Conservation (phyloP, 2,797 vertebrate genomes). For the Avahi laniger region DNA sequence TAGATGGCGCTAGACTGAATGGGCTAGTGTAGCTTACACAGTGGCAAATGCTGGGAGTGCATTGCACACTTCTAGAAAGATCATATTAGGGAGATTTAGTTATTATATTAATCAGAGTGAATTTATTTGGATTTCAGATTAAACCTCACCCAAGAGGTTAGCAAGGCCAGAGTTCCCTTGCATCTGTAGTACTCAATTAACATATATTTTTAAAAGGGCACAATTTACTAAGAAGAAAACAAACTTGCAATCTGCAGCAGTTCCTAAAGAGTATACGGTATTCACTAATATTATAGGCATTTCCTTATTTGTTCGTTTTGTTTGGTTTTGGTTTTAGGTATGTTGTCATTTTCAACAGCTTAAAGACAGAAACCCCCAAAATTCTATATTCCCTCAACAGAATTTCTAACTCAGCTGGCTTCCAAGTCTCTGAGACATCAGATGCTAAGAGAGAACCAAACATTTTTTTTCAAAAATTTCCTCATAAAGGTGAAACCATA, state of each 20-base stretch:
- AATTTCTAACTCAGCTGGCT: neutral
- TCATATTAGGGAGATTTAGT: neutral
- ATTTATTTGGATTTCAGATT: constrained; percentile 1
- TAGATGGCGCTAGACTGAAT: neutral
- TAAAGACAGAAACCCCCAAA: neutral
- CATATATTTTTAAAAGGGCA: neutral
- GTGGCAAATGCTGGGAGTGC: neutral
- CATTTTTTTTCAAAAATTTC: neutral
- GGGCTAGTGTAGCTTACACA: neutral
- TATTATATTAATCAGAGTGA: neutral
- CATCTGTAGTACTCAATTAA: neutral
- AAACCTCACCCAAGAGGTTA: neutral
- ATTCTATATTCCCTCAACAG: neutral
- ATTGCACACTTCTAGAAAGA: neutral
- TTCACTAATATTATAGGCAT: neutral
- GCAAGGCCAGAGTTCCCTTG: neutral
- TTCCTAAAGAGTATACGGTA: neutral
- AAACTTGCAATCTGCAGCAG: neutral
- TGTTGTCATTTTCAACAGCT: neutral
- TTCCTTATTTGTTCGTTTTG: neutral
- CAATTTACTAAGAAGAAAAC: neutral
- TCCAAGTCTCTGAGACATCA: neutral
- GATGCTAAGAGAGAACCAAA: neutral
- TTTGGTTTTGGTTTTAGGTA: neutral
- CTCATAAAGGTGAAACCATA: neutral